Evolutionary conservation across 2,113 vertebrate genomes (phyloP).

Genomic region (Hippocampus guttulatus): DNA sequence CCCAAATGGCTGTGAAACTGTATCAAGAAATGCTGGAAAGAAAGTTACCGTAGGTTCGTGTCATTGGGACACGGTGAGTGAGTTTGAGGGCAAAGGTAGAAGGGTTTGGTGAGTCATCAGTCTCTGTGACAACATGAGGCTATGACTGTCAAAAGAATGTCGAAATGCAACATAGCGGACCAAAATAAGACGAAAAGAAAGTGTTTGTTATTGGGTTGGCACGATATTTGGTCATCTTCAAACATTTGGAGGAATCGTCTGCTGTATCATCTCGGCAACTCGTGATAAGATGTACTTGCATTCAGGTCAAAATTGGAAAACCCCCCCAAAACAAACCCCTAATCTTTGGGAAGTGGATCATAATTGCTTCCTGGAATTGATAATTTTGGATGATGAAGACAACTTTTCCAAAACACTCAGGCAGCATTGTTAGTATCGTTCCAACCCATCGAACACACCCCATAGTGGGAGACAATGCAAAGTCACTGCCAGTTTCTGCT

Average conservation of each 20-base stretch:
- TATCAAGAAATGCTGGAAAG: not conserved
- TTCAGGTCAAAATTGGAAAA: not conserved
- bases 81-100: constrained; percentile 13
- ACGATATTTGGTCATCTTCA: constrained; percentile 35
- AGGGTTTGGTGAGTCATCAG: constrained; percentile 29
- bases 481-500: constrained; percentile 49
- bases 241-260: not conserved
- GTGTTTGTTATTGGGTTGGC: constrained; percentile 44
- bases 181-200: constrained; percentile 12
- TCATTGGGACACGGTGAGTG: constrained; percentile 61
- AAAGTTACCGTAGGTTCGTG: constrained; percentile 3
- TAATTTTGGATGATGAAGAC: not conserved
- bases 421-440: constrained; percentile 42
- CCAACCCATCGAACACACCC: constrained; percentile 49
- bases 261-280: not conserved
- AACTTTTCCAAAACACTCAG: not conserved
- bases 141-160: constrained; percentile 15
- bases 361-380: not conserved
- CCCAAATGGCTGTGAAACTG: not conserved
- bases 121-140: constrained; percentile 22
- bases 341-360: not conserved
- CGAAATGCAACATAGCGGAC: constrained; percentile 24
- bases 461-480: constrained; percentile 35
- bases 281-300: not conserved
- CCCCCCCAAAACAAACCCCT: too few species aligned